Evolutionary conservation across 2,797 vertebrate species (phyloP), one percentile per base, ranked within the genome.

Genomic region (Hoplostethus atlanticus): DNA sequence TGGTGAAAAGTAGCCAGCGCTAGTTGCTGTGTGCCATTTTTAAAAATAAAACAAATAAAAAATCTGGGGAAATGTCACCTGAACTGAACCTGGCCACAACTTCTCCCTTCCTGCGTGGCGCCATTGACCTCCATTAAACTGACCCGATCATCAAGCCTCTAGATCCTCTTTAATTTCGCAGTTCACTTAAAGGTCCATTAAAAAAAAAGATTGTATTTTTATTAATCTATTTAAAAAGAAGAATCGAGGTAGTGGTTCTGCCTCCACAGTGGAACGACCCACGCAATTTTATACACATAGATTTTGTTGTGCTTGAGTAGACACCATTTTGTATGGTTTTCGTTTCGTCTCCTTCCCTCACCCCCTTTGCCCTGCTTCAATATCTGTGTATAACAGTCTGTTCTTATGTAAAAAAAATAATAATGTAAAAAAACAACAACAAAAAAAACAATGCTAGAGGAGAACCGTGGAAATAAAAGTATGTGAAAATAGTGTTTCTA

Each of bases 391-490:
- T 96, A 96, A 96, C 96, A 96, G 96, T 98, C 96, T 97, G 97
- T 98, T 99, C 96, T 98, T 98, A 97, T 97, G 96, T 97, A 96
- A 95, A 96, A 88, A 91, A 84, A 75, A 72, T 55, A 68, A 96
- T 94, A 40, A 11, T 40, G 38, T 40, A 94, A 95, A 95, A 95
- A 38, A 96, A 96, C 94, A 95, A 96, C 95, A 96, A 96, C 95
- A 94, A 94, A 88, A 91, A 89, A 87, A 95, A 90, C 87, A 95
- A 94, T 97, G 96, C 96, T 98, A 97, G 96, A 97, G 96, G 96
- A 98, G 96, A 97, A 97, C 94, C 90, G 96, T 99, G 96, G 93
- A 98, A 99, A 99, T 98, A 99, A 95, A 99, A 97, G 94, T 97
- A 96, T 96, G 96, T 99, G 97, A 96, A 97, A 97, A 94, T 95